Base-by-base conservation (phyloP, 2,113 vertebrate species). In the Ceuthmochares aereus region DNA sequence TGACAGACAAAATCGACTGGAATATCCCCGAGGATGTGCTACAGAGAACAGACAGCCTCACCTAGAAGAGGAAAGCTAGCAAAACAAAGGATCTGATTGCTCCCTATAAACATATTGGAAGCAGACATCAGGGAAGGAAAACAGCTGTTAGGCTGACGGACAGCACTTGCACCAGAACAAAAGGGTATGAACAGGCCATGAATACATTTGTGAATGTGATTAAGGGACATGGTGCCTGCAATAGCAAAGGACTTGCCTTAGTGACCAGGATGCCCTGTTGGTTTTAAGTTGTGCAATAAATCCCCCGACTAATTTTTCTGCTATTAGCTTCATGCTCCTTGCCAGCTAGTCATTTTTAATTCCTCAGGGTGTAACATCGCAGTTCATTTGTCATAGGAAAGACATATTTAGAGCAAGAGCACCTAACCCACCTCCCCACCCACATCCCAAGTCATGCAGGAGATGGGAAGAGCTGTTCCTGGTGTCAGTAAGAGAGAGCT, bases 81-180 rank as follows among this genome's bases (percentile, higher is more conserved):
- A 91, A 81, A 90, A 95, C 93, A 96, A 92, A 97, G 66, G 84
- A 77, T 94, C 62, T 95, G 94, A 90, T 84, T 95, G 80, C 93
- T 89, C 80, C 56, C 52, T 95, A 52, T 87, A 94, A 92, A 84
- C 56, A 75, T 84, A 68, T 17, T 89, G 77, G 77, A 75, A 69
- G 64, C 84, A 93, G 93, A 86, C 72, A 93, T 56, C 40, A 72
- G 80, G 73, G 93, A 87, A 95, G 52, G 83, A 95, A 95, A 94
- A 91, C 91, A 97, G 89, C 93, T 95, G 94, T 94, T 95, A 82
- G 20, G 80, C 80, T 87, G 89, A 89, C 88, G 93, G 80, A 95
- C 77, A 89, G 69, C 69, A 64, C 91, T 96, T 84, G 60, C 77
- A 94, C 23, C 64, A 91, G 86, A 92, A 95, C 91, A 95, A 95